Evolutionary conservation across 2,113 vertebrate species (phyloP).

Genomic region (Malurus alboscapulatus): DNA sequence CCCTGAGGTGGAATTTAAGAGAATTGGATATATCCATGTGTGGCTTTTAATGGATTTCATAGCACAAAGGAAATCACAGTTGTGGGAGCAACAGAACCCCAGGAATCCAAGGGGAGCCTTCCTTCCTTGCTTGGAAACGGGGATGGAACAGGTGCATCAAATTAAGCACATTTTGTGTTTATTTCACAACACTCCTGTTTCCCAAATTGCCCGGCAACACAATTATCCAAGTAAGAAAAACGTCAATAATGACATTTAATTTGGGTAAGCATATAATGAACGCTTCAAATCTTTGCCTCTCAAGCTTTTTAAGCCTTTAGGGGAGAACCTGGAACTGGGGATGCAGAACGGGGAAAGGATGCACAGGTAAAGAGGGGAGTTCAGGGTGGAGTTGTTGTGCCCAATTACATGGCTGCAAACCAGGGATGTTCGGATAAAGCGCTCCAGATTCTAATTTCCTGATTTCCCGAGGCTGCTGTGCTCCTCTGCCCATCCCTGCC

Average conservation of each 20-base stretch:
- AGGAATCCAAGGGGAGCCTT: not conserved
- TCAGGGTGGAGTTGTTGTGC: not conserved
- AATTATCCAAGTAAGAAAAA: not conserved
- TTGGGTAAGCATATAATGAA: rapidly evolving
- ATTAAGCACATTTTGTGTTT: not conserved
- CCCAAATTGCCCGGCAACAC: not conserved
- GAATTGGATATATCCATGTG: not conserved
- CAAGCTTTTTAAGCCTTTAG: not conserved
- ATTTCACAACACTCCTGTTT: not conserved
- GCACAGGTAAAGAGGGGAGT: not conserved
- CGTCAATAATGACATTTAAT: not conserved
- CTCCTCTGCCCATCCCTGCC: rapidly evolving
- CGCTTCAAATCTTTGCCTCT: not conserved
- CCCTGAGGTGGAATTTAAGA: not conserved
- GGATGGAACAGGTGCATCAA: not conserved
- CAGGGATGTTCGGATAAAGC: not conserved
- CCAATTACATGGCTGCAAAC: not conserved
- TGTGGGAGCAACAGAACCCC: rapidly evolving
- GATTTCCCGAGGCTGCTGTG: rapidly evolving
- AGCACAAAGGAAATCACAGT: not conserved
- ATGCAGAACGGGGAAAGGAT: not conserved
- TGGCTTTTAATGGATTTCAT: not conserved
- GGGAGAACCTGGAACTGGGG: not conserved
- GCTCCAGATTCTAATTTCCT: not conserved
- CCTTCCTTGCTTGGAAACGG: not conserved